Conservation (phyloP, 1,140 invertebrate genomes). For the Paralvinella palmiformis region DNA sequence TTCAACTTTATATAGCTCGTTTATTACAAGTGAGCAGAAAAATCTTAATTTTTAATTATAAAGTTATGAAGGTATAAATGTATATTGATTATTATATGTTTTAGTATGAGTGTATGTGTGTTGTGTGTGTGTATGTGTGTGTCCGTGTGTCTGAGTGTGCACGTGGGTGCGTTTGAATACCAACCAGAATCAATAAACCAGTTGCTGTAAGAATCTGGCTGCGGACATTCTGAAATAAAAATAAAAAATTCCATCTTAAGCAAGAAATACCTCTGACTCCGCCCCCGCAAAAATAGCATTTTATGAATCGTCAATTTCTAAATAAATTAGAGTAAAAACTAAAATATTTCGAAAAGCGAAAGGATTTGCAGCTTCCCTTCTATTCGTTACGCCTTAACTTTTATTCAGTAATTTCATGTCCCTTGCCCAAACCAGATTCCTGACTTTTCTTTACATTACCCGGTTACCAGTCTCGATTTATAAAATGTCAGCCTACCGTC, state of each 20-base stretch:
- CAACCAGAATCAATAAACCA: conserved; percentile 18
- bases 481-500: too few species aligned
- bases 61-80: not conserved
- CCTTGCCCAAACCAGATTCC: too few species aligned
- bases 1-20: not conserved
- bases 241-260: not conserved
- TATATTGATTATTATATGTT: not conserved
- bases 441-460: too few species aligned
- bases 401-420: not conserved
- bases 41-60: not conserved
- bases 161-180: not conserved
- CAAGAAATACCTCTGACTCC: not conserved
- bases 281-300: not conserved
- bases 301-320: not conserved
- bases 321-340: not conserved
- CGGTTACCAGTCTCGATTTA: too few species aligned
- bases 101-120: not conserved
- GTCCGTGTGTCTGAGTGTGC: not conserved
- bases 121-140: not conserved
- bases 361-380: not conserved
- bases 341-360: not conserved
- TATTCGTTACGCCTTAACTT: not conserved
- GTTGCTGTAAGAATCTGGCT: conserved; percentile 18
- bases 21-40: not conserved
- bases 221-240: conserved; percentile 12